Evolutionary conservation across 2,113 vertebrate species (phyloP).

Genomic region (Megalops atlanticus): DNA sequence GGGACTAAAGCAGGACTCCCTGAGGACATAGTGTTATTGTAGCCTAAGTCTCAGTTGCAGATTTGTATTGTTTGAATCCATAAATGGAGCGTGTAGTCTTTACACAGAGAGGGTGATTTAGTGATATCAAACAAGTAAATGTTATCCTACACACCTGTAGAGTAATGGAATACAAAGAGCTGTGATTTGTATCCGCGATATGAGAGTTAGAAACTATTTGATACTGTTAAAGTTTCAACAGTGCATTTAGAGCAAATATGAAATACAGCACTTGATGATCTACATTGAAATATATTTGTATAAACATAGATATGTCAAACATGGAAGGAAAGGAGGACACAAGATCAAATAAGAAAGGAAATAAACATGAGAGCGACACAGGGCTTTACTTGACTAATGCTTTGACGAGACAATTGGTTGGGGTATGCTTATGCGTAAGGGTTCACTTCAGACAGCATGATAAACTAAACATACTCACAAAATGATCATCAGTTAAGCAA

Average conservation of each 20-base stretch:
- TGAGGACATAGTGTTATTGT: not conserved
- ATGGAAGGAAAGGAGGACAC: not conserved
- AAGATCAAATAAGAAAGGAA: too few relatives aligned
- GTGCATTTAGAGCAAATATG: not conserved
- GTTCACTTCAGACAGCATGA: too few relatives aligned
- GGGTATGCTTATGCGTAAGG: too few relatives aligned
- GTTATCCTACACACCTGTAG: not conserved
- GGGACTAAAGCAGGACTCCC: not conserved
- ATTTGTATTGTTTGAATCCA: not conserved
- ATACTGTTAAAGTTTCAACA: not conserved
- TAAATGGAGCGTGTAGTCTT: not conserved
- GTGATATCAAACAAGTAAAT: too few relatives aligned
- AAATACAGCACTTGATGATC: not conserved
- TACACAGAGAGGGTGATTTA: not conserved
- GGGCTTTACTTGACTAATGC: too few relatives aligned
- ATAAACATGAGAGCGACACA: too few relatives aligned
- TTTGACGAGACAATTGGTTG: too few relatives aligned
- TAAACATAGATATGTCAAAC: not conserved
- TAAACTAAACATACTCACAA: too few relatives aligned
- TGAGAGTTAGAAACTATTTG: not conserved
- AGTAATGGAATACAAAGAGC: not conserved
- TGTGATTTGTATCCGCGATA: not conserved
- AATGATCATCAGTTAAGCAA: too few relatives aligned
- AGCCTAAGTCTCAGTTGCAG: not conserved
- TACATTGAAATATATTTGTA: not conserved